These are phyloP conservation scores for Cyrtonyx montezumae DNA, from an alignment of 2,113 vertebrate genomes.

Conservation along the genomic window DNA sequence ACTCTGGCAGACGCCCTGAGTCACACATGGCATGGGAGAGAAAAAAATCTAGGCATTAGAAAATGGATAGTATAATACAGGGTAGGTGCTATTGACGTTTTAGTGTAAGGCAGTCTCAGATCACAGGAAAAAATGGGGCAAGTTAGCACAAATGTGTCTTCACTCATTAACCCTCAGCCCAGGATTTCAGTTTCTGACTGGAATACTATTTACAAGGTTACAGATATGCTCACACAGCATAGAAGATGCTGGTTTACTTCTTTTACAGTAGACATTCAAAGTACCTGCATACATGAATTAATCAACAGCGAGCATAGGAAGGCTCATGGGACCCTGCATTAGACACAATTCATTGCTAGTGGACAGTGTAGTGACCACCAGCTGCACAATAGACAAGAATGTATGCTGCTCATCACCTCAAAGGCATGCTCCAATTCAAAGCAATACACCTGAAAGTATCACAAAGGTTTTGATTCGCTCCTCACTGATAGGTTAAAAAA, in stretches of 20 bases:
- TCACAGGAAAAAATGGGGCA: neutral
- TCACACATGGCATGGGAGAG: neutral
- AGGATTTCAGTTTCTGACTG: neutral
- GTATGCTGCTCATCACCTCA: neutral
- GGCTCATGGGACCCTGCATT: neutral
- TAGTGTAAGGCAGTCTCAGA: neutral
- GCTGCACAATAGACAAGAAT: neutral
- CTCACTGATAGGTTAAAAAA: neutral
- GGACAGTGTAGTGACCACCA: rapidly evolving
- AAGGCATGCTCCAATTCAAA: neutral
- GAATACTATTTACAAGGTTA: neutral
- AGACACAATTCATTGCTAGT: neutral
- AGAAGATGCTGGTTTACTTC: neutral
- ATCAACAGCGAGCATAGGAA: neutral
- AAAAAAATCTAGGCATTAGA: neutral
- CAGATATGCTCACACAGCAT: neutral
- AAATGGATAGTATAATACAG: neutral
- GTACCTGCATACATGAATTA: neutral
- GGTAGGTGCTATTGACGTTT: neutral
- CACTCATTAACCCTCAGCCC: neutral
- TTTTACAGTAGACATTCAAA: neutral
- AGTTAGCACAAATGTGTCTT: neutral
- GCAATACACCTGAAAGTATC: neutral
- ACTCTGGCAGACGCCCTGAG: neutral
- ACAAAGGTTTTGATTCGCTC: neutral